A percentile compares a stretch with the other conserved stretches of the same genome.
Evolutionary conservation across 2,797 vertebrate species (phyloP).

Genomic region (Centropyge bicolor): DNA sequence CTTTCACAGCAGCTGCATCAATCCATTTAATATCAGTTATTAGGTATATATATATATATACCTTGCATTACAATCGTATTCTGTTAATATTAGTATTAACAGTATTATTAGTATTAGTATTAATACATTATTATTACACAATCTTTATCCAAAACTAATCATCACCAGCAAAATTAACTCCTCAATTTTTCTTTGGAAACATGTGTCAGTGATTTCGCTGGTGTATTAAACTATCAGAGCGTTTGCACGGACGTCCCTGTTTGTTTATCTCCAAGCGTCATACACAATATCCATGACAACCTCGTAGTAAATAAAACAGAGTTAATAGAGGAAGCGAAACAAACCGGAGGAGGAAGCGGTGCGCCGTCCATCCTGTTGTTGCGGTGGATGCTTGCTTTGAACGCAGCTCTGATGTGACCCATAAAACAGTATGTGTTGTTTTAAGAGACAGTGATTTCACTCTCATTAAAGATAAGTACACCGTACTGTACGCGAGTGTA

Average conservation of each 20-base stretch:
- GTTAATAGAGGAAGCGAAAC: slow-evolving; percentile 80
- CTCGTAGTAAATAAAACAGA: slow-evolving; percentile 64
- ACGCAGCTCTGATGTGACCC: slow-evolving; percentile 76
- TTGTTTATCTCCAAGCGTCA: slow-evolving; percentile 47
- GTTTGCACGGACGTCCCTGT: slow-evolving; percentile 10
- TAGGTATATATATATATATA: no score
- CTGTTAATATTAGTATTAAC: no score
- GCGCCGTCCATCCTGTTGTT: slow-evolving; percentile 81
- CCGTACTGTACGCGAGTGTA: slow-evolving; percentile 55
- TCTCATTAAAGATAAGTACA: slow-evolving; percentile 81
- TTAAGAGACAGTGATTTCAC: slow-evolving; percentile 82
- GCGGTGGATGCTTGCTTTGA: slow-evolving; percentile 82
- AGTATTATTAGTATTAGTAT: no score
- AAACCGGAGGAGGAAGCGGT: slow-evolving; percentile 75
- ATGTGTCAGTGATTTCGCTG: not conserved
- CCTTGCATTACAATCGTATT: no score
- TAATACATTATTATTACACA: not conserved
- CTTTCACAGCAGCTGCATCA: not conserved
- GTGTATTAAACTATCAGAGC: not conserved
- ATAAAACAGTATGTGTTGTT: slow-evolving; percentile 86
- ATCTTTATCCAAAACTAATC: not conserved
- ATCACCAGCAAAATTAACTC: not conserved
- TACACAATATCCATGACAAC: slow-evolving; percentile 59
- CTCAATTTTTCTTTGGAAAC: not conserved
- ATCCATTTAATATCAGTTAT: not conserved